These are phyloP conservation scores for Thalassaphorura encarpata DNA, from an alignment of 1,140 invertebrate species.

Conservation along the genomic window DNA sequence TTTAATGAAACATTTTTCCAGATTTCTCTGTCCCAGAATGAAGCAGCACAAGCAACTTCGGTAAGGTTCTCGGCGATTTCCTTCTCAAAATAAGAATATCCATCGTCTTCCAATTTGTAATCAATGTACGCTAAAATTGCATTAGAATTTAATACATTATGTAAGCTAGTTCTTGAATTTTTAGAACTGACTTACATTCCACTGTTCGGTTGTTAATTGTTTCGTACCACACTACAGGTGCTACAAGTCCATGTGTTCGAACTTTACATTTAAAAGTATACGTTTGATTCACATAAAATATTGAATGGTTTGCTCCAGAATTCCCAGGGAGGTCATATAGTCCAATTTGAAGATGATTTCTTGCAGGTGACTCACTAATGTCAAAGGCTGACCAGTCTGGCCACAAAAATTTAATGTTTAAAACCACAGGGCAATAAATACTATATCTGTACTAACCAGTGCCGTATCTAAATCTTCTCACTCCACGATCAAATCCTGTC, in stretches of 20 bases:
- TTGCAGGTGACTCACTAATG: not conserved
- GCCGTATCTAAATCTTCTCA: not conserved
- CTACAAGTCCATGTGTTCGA: not conserved
- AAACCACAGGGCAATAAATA: not conserved
- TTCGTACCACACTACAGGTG: not conserved
- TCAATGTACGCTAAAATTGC: not conserved
- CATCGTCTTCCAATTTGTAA: not conserved
- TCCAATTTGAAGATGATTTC: not conserved
- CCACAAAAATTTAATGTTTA: not conserved
- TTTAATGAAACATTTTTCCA: constrained; percentile 1
- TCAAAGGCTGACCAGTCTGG: not conserved
- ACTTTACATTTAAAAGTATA: not conserved
- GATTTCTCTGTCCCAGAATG: not conserved
- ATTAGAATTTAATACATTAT: too few relatives aligned
- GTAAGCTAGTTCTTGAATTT: too few relatives aligned
- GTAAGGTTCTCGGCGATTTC: not conserved
- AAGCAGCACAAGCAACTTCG: not conserved
- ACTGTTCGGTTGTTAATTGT: not conserved
- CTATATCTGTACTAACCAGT: not conserved
- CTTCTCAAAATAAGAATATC: not conserved
- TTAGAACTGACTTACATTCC: too few relatives aligned
- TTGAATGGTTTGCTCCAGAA: not conserved
- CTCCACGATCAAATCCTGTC: not conserved
- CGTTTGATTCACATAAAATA: not conserved
- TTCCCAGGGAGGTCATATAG: too few relatives aligned